Conservation (phyloP, 2,888 invertebrate genomes). For the Iselma pallidipennis region DNA sequence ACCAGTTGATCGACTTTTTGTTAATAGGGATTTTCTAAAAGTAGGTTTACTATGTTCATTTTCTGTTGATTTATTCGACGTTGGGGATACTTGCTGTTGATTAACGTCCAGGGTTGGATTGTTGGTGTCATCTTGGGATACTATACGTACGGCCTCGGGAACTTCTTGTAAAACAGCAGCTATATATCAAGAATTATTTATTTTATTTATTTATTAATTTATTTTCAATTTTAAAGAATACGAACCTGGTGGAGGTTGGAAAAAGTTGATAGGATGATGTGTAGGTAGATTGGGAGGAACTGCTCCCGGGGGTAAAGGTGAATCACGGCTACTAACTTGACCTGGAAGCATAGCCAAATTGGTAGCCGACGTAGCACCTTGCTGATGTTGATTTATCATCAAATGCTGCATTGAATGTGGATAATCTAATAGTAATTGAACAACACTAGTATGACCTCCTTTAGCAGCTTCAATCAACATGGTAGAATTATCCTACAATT, state of each 20-base stretch:
- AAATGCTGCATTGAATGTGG: slow-evolving; percentile 85
- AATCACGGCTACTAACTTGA: slow-evolving; percentile 49
- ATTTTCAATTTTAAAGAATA: no score
- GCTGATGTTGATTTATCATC: slow-evolving; percentile 63
- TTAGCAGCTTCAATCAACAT: slow-evolving; percentile 99
- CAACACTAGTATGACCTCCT: slow-evolving; percentile 95
- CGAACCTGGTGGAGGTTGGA: slow-evolving; percentile 50
- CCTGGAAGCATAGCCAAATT: slow-evolving; percentile 52
- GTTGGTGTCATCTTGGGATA: slow-evolving; percentile 57
- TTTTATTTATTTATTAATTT: no score
- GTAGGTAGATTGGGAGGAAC: slow-evolving; percentile 49
- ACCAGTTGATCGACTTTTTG: slow-evolving; percentile 60
- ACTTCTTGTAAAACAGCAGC: slow-evolving; percentile 61
- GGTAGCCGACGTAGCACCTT: slow-evolving; percentile 47
- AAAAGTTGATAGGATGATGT: slow-evolving; percentile 52
- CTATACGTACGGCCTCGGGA: slow-evolving; percentile 62
- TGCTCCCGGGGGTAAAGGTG: slow-evolving; percentile 46
- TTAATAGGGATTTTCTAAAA: slow-evolving; percentile 56
- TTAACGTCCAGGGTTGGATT: slow-evolving; percentile 42
- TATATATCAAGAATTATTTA: slow-evolving; percentile 4
- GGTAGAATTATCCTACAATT: slow-evolving; percentile 85
- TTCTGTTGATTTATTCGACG: slow-evolving; percentile 36
- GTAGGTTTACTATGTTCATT: slow-evolving; percentile 14
- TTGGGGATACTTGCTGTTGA: slow-evolving; percentile 47
- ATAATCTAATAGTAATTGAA: slow-evolving; percentile 92